Evolutionary conservation across 2,888 invertebrate species (phyloP).

Genomic region (Melanotus villosus): DNA sequence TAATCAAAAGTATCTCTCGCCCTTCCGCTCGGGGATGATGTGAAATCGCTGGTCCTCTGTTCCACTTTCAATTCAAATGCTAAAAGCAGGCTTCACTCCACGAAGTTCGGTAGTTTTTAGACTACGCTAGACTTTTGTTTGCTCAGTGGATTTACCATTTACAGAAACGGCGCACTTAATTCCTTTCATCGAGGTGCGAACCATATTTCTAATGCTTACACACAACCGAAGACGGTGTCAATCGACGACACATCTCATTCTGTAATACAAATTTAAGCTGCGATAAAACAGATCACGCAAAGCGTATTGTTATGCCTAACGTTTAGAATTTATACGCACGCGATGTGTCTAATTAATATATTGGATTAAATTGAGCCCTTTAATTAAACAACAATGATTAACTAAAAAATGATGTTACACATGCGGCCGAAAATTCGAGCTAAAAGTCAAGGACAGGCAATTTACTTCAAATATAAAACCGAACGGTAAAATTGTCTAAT

Average conservation of each 20-base stretch:
- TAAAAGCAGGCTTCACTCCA: conserved; percentile 34
- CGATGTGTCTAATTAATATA: conserved; percentile 32
- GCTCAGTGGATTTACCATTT: conserved; percentile 25
- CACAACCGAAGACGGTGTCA: neutral
- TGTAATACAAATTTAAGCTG: conserved; percentile 18
- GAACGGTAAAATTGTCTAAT: conserved; percentile 26
- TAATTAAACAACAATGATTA: conserved; percentile 30
- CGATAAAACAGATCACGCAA: conserved; percentile 19
- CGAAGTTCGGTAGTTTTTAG: conserved; percentile 35
- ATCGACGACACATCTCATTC: conserved; percentile 7
- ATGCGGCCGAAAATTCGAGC: neutral
- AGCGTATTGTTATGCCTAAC: conserved; percentile 17
- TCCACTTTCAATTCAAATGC: conserved; percentile 53
- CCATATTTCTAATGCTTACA: conserved; percentile 1
- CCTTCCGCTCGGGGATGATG: conserved; percentile 50
- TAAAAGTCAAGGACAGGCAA: conserved; percentile 7
- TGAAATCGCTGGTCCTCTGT: conserved; percentile 50
- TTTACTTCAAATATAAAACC: conserved; percentile 17
- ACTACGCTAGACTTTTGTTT: conserved; percentile 33
- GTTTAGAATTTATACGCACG: conserved; percentile 27
- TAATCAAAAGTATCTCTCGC: conserved; percentile 56
- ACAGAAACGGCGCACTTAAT: conserved; percentile 14
- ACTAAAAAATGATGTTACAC: conserved; percentile 18
- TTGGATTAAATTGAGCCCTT: conserved; percentile 28
- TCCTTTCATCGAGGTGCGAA: conserved; percentile 1